Base-by-base conservation (phyloP, 2,888 invertebrate genomes). In the Drosophila aldrichi region DNA sequence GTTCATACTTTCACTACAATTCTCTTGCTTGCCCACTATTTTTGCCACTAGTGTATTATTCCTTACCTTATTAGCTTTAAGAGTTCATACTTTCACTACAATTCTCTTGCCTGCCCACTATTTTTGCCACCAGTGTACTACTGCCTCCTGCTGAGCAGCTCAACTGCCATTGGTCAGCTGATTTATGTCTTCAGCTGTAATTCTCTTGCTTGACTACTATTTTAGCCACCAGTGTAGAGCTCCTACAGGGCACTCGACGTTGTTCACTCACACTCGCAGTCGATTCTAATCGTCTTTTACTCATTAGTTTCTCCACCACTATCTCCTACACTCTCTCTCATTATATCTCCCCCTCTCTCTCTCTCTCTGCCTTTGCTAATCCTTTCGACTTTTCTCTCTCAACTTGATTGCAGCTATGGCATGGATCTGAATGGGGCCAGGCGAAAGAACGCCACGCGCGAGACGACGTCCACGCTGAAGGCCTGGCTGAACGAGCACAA, bases 401-500 rank as follows among this genome's bases (percentile, higher is more conserved):
- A 10, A 1, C n/a, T 18, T 43, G 34, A 59, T 89, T 91, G 55
- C 95, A 98, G 98, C 92, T 98, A 97, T 92, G 97, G 97, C 74
- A 97, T 98, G 96, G 98, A 98, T 93, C 94, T 98, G 86, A 98
- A 98, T 92, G 98, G 98, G 16, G 97, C 97, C 68, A 94, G 99
- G 92, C 95, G 99, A 91, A 99, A 99, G 95, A 99, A 99, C 94
- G 99, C 99, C 66, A 99, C 99, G 29, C 94, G 99, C 73, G 99
- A 99, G 94, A 99, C 99, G 48, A 99, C 99, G 63, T 98, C 98
- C 91, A 99, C 99, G 25, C 94, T 99, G 55, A 99, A 99, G 93
- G 98, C 98, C 52, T 99, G 99, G 98, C 95, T 99, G 54, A 98
- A 98, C 93, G 98, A 99, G 92, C 99, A 99, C 94, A 97, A 98